These are phyloP conservation scores for Lutjanus erythropterus DNA, from an alignment of 2,113 vertebrate genomes.

Conservation along the genomic window DNA sequence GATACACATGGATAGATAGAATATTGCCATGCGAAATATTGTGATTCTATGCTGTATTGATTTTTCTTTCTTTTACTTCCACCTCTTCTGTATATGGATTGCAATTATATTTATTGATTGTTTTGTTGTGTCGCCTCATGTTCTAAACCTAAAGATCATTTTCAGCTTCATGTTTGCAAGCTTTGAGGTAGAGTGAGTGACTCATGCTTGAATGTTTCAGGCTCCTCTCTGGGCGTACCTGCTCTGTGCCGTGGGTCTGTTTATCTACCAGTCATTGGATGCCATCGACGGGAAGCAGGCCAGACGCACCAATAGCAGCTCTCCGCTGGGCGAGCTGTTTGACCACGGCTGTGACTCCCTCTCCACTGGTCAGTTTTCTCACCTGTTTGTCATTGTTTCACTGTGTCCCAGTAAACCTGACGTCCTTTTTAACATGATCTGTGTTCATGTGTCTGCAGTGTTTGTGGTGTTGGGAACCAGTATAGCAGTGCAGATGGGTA, in stretches of 20 bases:
- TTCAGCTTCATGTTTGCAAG: background rate
- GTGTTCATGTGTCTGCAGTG: conserved; percentile 83
- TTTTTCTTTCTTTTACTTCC: no score
- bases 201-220: conserved; percentile 73
- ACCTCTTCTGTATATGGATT: no score
- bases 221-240: conserved; percentile 97
- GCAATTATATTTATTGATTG: no score
- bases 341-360: conserved; percentile 99
- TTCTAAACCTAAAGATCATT: no score
- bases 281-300: conserved; percentile 99
- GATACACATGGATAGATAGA: no score
- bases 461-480: conserved; percentile 98
- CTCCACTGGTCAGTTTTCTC: conserved; percentile 89
- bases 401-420: background rate
- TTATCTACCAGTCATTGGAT: conserved; percentile 98
- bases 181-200: background rate
- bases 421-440: background rate
- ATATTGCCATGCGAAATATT: no score
- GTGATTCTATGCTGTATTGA: no score
- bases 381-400: background rate
- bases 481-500: conserved; percentile 96
- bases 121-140: no score
- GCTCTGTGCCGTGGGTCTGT: conserved; percentile 94
- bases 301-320: conserved; percentile 96
- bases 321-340: conserved; percentile 97